Evolutionary conservation across 2,797 vertebrate genomes (phyloP).

Genomic region (Yasuhikotakia modesta): DNA sequence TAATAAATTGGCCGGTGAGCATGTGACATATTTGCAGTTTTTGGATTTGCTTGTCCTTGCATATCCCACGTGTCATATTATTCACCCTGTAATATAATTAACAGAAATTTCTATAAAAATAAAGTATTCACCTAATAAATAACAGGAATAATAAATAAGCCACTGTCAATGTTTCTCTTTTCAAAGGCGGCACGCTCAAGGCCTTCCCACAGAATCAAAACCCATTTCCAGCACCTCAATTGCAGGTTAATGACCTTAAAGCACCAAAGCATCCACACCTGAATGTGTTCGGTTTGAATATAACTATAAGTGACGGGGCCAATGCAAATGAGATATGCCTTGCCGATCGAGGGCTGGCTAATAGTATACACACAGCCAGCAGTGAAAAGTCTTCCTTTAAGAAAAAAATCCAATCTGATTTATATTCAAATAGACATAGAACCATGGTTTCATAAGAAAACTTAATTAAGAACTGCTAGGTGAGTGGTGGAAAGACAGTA

Average conservation of each 20-base stretch:
- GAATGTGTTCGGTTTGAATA: constrained; percentile 25
- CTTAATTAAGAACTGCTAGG: constrained; percentile 38
- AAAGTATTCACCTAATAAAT: background rate
- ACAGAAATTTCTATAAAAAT: background rate
- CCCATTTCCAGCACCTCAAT: background rate
- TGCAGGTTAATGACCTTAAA: constrained; percentile 13
- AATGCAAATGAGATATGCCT: constrained; percentile 29
- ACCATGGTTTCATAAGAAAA: constrained; percentile 53
- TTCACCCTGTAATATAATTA: constrained; percentile 17
- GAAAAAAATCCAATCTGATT: constrained; percentile 63
- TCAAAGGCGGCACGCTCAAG: constrained; percentile 26
- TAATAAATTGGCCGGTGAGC: background rate
- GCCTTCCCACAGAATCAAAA: constrained; percentile 20
- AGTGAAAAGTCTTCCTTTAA: constrained; percentile 56
- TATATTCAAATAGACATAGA: constrained; percentile 70
- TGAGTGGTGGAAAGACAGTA: constrained; percentile 52
- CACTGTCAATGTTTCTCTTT: constrained; percentile 13
- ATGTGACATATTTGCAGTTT: background rate
- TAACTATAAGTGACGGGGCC: constrained; percentile 4
- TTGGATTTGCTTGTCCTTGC: constrained; percentile 20
- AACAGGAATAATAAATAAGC: constrained; percentile 9
- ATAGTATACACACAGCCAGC: constrained; percentile 47
- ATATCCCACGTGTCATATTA: background rate
- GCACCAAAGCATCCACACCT: constrained; percentile 15
- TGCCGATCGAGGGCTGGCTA: constrained; percentile 49